Conservation (phyloP, 2,113 vertebrate species). For the Penelope pileata region DNA sequence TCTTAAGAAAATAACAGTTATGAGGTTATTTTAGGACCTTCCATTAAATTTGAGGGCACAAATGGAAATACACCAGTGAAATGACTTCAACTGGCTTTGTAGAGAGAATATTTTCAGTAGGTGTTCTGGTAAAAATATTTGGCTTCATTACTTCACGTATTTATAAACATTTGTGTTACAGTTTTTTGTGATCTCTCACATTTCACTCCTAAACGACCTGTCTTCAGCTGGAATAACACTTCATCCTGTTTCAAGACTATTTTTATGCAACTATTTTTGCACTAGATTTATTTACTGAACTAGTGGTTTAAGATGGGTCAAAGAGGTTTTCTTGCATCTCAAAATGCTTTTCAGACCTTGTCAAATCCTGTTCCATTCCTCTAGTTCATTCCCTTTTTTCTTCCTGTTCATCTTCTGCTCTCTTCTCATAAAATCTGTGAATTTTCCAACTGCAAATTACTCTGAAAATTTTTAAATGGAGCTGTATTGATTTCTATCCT, state of each 20-base stretch:
- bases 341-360: not conserved
- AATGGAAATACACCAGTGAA: not conserved
- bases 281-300: not conserved
- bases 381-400: not conserved
- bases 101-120: not conserved
- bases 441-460: not conserved
- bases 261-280: not conserved
- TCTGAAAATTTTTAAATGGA: not conserved
- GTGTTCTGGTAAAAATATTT: not conserved
- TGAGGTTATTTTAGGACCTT: not conserved
- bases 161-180: not conserved
- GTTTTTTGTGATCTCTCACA: not conserved
- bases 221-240: not conserved
- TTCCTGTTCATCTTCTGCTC: not conserved
- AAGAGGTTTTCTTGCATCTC: not conserved
- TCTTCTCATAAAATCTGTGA: not conserved
- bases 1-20: slow-evolving; percentile 13
- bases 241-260: not conserved
- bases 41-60: not conserved
- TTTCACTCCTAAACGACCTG: not conserved
- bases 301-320: not conserved
- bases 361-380: not conserved
- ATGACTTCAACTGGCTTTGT: not conserved
- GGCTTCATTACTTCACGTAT: not conserved
- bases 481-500: accelerated